Conservation (phyloP, 1,140 invertebrate genomes). For the Diachasma alloeum region DNA sequence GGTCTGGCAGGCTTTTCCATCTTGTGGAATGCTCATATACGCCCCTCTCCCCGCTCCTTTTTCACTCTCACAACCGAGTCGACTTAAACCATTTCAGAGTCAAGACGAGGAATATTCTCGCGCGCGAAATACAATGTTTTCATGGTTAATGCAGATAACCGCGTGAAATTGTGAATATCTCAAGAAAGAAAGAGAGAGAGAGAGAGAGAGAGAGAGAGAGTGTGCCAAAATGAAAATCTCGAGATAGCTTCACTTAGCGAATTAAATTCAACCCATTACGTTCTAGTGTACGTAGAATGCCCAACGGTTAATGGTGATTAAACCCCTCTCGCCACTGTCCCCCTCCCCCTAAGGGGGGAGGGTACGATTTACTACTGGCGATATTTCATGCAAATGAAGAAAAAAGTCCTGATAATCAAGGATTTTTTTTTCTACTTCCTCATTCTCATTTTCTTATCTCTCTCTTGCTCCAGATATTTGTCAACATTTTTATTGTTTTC, state of each 20-base stretch:
- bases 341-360: background rate
- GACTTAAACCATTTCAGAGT: background rate
- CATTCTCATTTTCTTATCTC: background rate
- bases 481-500: background rate
- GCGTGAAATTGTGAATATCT: background rate
- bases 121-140: background rate
- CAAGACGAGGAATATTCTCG: background rate
- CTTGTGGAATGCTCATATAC: background rate
- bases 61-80: background rate
- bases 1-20: conserved; percentile 7
- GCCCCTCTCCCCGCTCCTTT: background rate
- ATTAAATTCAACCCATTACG: conserved; percentile 21
- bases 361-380: conserved; percentile 15
- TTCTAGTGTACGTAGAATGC: background rate
- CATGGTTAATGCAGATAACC: background rate
- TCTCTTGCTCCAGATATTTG: background rate
- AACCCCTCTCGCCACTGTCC: background rate
- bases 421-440: background rate
- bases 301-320: conserved; percentile 29
- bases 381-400: conserved; percentile 29
- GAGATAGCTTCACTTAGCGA: conserved; percentile 22
- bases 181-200: background rate
- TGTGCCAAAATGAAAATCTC: conserved; percentile 24
- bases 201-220: background rate
- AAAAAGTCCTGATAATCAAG: conserved; percentile 23